A percentile compares a stretch with the other conserved stretches of the same genome.
Conservation (phyloP, 1,140 invertebrate species). For the Drosophila arizonae region DNA sequence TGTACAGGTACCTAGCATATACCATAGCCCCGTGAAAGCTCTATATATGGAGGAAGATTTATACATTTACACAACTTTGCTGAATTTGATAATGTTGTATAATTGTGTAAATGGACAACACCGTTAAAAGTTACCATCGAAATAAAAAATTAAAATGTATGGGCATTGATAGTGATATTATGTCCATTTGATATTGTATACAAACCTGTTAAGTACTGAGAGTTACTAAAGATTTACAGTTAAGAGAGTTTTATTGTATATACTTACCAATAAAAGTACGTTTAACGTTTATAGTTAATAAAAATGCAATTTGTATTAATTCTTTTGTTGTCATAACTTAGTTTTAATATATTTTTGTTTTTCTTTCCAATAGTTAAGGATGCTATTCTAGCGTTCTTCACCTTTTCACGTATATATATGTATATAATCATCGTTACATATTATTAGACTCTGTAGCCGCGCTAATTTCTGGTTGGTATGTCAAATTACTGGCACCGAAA, state of each 20-base stretch:
- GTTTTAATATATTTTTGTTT: conserved; percentile 54
- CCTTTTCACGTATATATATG: conserved; percentile 22
- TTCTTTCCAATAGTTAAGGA: conserved; percentile 73
- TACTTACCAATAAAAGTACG: conserved; percentile 14
- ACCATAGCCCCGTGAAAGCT: conserved; percentile 14
- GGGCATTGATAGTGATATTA: conserved; percentile 34
- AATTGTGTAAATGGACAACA: conserved; percentile 33
- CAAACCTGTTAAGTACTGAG: conserved; percentile 47
- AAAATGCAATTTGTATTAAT: conserved; percentile 45
- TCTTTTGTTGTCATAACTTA: conserved; percentile 69
- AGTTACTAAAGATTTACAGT: conserved; percentile 30
- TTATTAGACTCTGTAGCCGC: conserved; percentile 62
- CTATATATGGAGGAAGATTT: conserved; percentile 7
- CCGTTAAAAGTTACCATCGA: conserved; percentile 75
- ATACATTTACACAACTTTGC: conserved; percentile 1
- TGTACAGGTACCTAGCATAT: conserved; percentile 10
- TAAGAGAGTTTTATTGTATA: conserved; percentile 11
- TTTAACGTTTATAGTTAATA: conserved; percentile 38
- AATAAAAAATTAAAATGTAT: conserved; percentile 10
- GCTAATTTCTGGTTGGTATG: conserved; percentile 49
- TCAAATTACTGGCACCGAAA: conserved; percentile 47
- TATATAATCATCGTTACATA: conserved; percentile 38
- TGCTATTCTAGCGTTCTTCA: conserved; percentile 53
- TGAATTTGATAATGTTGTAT: too few species aligned
- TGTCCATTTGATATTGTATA: conserved; percentile 66